Conservation (phyloP, 2,888 invertebrate genomes). For the Chrysolina haemoptera region DNA sequence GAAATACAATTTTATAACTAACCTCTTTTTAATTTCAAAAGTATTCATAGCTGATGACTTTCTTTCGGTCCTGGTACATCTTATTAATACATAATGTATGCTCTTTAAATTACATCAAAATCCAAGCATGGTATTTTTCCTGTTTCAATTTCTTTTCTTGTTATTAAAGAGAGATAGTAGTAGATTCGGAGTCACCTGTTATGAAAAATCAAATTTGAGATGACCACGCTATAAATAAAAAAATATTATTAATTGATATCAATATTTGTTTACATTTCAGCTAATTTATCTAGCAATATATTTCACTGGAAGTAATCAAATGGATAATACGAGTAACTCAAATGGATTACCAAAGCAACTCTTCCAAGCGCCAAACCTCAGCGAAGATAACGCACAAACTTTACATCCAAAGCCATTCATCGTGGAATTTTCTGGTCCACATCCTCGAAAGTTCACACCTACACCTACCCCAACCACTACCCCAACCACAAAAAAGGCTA, state of each 20-base stretch:
- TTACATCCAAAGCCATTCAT: conserved; percentile 58
- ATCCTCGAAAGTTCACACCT: conserved; percentile 58
- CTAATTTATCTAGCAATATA: neutral
- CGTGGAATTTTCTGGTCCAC: conserved; percentile 56
- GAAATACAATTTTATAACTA: no score
- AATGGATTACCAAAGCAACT: conserved; percentile 29
- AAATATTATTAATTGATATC: no score
- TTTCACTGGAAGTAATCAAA: neutral
- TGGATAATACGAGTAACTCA: neutral
- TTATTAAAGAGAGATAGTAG: no score
- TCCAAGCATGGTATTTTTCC: no score
- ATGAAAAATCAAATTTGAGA: neutral
- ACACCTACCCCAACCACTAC: conserved; percentile 41
- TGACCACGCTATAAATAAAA: neutral
- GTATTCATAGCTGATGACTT: no score
- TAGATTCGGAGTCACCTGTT: no score
- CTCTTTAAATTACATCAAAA: no score
- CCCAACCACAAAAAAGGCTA: conserved; percentile 46
- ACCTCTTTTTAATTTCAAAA: no score
- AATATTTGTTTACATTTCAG: neutral
- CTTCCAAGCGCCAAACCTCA: conserved; percentile 31
- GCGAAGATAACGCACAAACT: conserved; percentile 24
- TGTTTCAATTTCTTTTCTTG: no score
- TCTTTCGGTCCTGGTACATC: no score
- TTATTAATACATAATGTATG: no score